Evolutionary conservation across 2,888 invertebrate species (phyloP), one percentile per base, ranked within the genome.

Genomic region (Sinhomidia bicolor): DNA sequence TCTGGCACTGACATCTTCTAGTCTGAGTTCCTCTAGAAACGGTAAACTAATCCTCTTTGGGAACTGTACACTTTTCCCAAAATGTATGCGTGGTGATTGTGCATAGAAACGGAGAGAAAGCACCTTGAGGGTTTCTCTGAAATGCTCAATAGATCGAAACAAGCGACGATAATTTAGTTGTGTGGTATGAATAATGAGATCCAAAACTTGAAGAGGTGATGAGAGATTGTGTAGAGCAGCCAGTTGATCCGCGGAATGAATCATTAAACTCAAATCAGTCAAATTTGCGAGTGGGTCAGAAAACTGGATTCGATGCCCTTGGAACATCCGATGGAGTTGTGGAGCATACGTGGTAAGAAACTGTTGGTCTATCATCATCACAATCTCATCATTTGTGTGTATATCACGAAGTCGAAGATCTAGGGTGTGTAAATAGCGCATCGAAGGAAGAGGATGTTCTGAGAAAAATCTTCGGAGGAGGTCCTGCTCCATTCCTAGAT

Each of bases 11-110:
- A 65, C 32, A 65, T 65, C 65, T 12, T 65, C 65, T 32, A 65
- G 14, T 26, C 17, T 26, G n/a, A 65, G 32, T 5, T 32, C 29
- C 32, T 65, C 3, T 14, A 65, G n/a, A 12, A 29, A 65, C 4
- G 65, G 65, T 14, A 65, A 32, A 14, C 32, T 65, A 29, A 65
- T 14, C 29, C 65, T 26, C 12, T n/a, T 65, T 1, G 65, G 65
- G 4, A 65, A 29, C 32, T 65, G 65, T 1, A 65, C 65, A 29
- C 65, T 65, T 14, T 65, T 65, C 17, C 65, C 65, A 65, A 65
- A 65, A 9, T 32, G n/a, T 1, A 65, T 65, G 12, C 60, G 60
- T 4, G 14, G 65, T 3, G 29, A 7, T 1, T 65, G 29, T 1
- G 29, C 14, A 14, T 14, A 65, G 32, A 65, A 65, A 3, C 65